phyloP scores from a whole-genome alignment of 2,888 invertebrate species.

The Euclidia mi region DNA sequence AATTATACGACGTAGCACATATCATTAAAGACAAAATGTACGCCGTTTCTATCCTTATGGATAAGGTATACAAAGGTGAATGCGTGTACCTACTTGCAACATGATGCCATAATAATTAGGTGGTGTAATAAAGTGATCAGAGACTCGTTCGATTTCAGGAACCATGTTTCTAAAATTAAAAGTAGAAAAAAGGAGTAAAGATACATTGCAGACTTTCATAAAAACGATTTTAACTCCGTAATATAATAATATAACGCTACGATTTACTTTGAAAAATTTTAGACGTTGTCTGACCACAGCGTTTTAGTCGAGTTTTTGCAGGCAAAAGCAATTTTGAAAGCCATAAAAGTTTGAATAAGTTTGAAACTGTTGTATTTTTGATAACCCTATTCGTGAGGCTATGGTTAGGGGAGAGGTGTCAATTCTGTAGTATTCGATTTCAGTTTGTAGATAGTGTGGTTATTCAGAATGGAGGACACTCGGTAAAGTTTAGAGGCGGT shows the following conservation, averaged over 20 bases:
- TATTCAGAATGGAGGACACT: constrained; percentile 28
- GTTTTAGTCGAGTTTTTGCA: constrained; percentile 34
- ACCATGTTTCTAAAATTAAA: too few species aligned
- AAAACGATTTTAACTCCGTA: not conserved
- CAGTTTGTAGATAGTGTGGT: constrained; percentile 20
- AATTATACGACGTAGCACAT: too few species aligned
- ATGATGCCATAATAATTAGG: too few species aligned
- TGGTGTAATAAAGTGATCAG: too few species aligned
- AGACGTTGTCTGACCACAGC: constrained; percentile 27
- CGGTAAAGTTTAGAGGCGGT: constrained; percentile 29
- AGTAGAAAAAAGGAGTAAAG: too few species aligned
- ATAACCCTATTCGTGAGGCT: constrained; percentile 22
- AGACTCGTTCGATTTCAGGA: too few species aligned
- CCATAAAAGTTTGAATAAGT: constrained; percentile 40
- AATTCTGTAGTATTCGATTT: constrained; percentile 18
- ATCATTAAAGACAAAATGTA: too few species aligned
- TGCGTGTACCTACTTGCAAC: too few species aligned
- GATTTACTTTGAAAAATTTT: constrained; percentile 3
- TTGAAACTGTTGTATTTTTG: constrained; percentile 44
- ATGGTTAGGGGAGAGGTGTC: not conserved
- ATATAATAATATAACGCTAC: not conserved
- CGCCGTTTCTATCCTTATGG: too few species aligned
- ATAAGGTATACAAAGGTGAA: too few species aligned
- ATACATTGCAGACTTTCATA: too few species aligned
- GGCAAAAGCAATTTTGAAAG: constrained; percentile 44